These are phyloP conservation scores for Hyaena hyaena DNA, from an alignment of 2,113 vertebrate species.

Conservation along the genomic window DNA sequence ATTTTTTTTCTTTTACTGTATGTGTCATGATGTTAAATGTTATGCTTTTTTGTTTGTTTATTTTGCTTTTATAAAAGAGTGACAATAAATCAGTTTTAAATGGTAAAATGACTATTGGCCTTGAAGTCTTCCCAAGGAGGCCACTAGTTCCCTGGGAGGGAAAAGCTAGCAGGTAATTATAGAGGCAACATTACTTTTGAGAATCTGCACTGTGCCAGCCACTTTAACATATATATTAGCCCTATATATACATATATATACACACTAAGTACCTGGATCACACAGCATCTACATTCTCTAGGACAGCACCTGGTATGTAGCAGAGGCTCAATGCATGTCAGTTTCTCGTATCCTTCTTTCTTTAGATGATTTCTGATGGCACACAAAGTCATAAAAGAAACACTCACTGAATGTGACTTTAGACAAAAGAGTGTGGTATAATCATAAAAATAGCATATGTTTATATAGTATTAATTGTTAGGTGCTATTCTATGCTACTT, in stretches of 20 bases:
- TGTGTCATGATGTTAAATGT: background rate
- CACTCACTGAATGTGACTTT: background rate
- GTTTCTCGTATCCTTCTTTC: background rate
- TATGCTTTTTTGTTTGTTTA: background rate
- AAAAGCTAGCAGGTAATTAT: background rate
- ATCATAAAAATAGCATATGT: background rate
- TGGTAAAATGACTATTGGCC: background rate
- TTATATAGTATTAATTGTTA: background rate
- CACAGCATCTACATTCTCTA: background rate
- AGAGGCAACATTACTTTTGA: conserved; percentile 33
- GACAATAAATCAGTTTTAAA: conserved; percentile 41
- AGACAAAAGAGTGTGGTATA: background rate
- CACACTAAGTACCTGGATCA: background rate
- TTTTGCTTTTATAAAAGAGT: background rate
- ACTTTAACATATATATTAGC: background rate
- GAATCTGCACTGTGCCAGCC: background rate
- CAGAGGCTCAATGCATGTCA: background rate
- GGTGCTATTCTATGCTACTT: background rate
- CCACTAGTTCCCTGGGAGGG: background rate
- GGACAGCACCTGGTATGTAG: background rate
- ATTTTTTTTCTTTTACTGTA: conserved; percentile 24
- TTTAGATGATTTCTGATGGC: background rate
- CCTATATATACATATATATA: too few relatives aligned
- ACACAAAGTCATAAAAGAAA: background rate
- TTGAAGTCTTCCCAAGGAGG: background rate